A percentile compares a stretch with the other conserved stretches of the same genome.
phyloP scores from a whole-genome alignment of 2,888 invertebrate species.

The Anaspis maculata region DNA sequence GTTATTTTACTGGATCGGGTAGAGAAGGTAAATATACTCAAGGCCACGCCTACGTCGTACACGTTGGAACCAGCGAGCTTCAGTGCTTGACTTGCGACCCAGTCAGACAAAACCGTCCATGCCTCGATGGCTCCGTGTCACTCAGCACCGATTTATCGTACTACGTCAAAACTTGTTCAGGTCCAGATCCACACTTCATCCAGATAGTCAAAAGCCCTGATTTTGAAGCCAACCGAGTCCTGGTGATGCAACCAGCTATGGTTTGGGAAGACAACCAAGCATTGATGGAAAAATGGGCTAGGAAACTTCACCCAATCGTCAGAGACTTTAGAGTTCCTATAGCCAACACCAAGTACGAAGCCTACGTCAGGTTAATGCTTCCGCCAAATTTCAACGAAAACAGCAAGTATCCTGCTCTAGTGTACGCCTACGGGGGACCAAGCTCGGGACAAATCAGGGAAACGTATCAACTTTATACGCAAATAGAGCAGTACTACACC shows the following conservation, averaged over 20 bases:
- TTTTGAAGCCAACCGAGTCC: too few relatives aligned
- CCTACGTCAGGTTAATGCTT: slow-evolving; percentile 54
- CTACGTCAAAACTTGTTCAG: slow-evolving; percentile 60
- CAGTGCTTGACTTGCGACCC: slow-evolving; percentile 65
- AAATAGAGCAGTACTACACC: slow-evolving; percentile 60
- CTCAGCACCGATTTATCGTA: slow-evolving; percentile 56
- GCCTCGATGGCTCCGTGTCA: slow-evolving; percentile 49
- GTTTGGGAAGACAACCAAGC: slow-evolving; percentile 51
- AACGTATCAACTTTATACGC: slow-evolving; percentile 54
- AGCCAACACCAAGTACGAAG: slow-evolving; percentile 13
- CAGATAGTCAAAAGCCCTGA: slow-evolving; percentile 21
- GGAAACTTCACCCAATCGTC: slow-evolving; percentile 48
- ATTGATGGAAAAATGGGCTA: slow-evolving; percentile 44
- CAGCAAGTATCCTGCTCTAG: slow-evolving; percentile 60
- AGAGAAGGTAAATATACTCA: slow-evolving; percentile 54
- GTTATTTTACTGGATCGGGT: slow-evolving; percentile 66
- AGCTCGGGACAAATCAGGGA: slow-evolving; percentile 70
- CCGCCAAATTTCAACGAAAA: slow-evolving; percentile 57
- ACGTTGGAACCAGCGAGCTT: slow-evolving; percentile 18
- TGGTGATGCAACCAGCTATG: too few relatives aligned
- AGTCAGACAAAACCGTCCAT: slow-evolving; percentile 49
- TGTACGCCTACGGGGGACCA: slow-evolving; percentile 75
- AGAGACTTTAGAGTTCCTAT: slow-evolving; percentile 40
- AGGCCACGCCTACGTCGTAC: slow-evolving; percentile 54
- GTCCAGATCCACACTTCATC: slow-evolving; percentile 53